Percentiles rank a stretch among this genome's conserved stretches.
These are phyloP conservation scores for Lysiphlebus fabarum DNA, from an alignment of 1,140 invertebrate species.

Conservation along the genomic window DNA sequence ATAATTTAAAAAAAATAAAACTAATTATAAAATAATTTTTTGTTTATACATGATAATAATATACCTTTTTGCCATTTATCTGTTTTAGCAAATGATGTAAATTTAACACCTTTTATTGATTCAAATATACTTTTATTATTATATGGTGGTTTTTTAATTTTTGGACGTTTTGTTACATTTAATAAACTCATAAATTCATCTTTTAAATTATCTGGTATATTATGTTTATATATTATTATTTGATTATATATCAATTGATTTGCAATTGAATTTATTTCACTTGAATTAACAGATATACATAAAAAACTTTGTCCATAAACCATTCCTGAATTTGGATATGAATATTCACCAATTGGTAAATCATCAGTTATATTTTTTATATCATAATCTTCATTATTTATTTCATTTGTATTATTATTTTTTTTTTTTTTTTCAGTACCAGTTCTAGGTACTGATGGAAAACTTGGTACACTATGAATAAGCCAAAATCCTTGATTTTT, in stretches of 20 bases:
- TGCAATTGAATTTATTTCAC: slow-evolving; percentile 69
- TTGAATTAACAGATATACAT: slow-evolving; percentile 70
- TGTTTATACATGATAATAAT: slow-evolving; percentile 45
- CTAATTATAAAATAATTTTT: neutral
- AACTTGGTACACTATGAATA: slow-evolving; percentile 86
- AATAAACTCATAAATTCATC: slow-evolving; percentile 60
- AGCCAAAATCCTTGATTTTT: slow-evolving; percentile 78
- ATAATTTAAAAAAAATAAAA: slow-evolving; percentile 17
- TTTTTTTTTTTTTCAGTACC: slow-evolving; percentile 28
- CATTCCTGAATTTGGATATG: slow-evolving; percentile 70
- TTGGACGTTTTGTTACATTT: slow-evolving; percentile 61
- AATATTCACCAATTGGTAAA: slow-evolving; percentile 57
- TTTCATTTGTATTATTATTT: slow-evolving; percentile 21
- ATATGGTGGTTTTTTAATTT: slow-evolving; percentile 63
- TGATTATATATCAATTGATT: slow-evolving; percentile 73
- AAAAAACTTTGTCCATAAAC: slow-evolving; percentile 83
- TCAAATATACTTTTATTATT: slow-evolving; percentile 59
- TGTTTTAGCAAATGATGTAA: slow-evolving; percentile 78
- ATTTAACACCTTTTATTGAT: slow-evolving; percentile 60
- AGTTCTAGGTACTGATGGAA: slow-evolving; percentile 61
- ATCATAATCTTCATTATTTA: neutral
- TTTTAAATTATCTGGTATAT: slow-evolving; percentile 58
- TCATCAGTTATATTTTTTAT: slow-evolving; percentile 7
- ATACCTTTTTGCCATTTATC: slow-evolving; percentile 68
- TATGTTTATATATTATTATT: slow-evolving; percentile 64